These are phyloP conservation scores for Melinaea menophilus DNA, from an alignment of 2,888 invertebrate genomes.

Conservation along the genomic window DNA sequence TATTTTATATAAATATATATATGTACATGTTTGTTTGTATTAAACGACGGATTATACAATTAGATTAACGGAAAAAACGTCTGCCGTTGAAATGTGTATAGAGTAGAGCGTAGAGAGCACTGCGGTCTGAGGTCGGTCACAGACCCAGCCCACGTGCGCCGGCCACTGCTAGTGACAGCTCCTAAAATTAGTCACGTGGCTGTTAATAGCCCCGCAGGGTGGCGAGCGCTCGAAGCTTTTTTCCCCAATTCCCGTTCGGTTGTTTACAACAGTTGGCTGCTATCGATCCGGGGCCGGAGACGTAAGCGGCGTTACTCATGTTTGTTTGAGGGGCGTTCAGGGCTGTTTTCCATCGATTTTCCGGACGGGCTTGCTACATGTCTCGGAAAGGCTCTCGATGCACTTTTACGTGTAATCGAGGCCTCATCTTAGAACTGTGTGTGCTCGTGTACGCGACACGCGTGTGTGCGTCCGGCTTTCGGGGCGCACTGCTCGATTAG, in stretches of 20 bases:
- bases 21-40: background rate
- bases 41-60: background rate
- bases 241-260: conserved; percentile 60
- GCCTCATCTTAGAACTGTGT: conserved; percentile 24
- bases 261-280: conserved; percentile 75
- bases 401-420: conserved; percentile 59
- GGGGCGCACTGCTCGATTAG: conserved; percentile 73
- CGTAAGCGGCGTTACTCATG: conserved; percentile 61
- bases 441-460: conserved; percentile 33
- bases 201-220: conserved; percentile 67
- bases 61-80: background rate
- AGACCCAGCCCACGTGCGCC: conserved; percentile 55
- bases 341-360: conserved; percentile 70
- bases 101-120: conserved; percentile 9
- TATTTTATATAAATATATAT: background rate
- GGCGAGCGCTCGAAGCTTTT: conserved; percentile 57
- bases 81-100: background rate
- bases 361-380: conserved; percentile 40
- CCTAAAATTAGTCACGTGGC: conserved; percentile 76
- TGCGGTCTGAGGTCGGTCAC: conserved; percentile 24
- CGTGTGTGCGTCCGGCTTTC: conserved; percentile 63
- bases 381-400: conserved; percentile 56
- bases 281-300: conserved; percentile 59
- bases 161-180: conserved; percentile 69
- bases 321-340: conserved; percentile 47